Evolutionary conservation across 1,140 invertebrate genomes (phyloP), one percentile per base, ranked within the genome.

Genomic region (Euglossa dilemma): DNA sequence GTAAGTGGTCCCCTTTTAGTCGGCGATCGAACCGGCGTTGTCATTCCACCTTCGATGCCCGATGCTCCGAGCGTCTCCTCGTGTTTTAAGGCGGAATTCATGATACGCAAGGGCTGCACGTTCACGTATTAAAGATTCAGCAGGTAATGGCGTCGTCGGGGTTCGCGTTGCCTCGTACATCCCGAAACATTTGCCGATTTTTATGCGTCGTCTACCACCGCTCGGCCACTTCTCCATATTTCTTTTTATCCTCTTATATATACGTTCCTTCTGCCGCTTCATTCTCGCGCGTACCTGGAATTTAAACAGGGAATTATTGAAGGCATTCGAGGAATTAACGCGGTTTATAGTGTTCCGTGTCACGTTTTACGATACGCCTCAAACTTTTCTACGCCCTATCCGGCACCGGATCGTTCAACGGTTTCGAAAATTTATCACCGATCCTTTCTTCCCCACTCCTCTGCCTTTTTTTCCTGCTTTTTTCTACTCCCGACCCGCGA

Each of bases 81-180:
- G 28, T 7, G 28, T 12, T n/a, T 52, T 50, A 16, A 66, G 36
- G 7, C 7, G 20, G 47, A 74, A 80, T 74, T 45, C 59, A 47
- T 16, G 80, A 74, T 63, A 76, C 72, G 63, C 63, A 45, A 67
- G 54, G 63, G 43, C 50, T n/a, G 52, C 28, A 16, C 52, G 61
- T 66, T 75, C 72, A n/a, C 79, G 50, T 67, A 59, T 82, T 76
- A 82, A 82, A 82, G 50, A 82, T 82, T 82, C 80, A 82, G 0
- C 43, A n/a, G 43, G 43, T 43, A 75, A 67, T 67, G 72, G 80
- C 72, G 52, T 66, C 70, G 61, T 18, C 25, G 12, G 25, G 14
- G 14, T 45, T 28, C 8, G 2, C 36, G 61, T 18, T 50, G 72
- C n/a, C 28, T n/a, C 61, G 52, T 74, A 56, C 23, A 56, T 71